These are phyloP conservation scores for Hypocryptadius cinnamomeus DNA, from an alignment of 2,113 vertebrate genomes.

Conservation along the genomic window DNA sequence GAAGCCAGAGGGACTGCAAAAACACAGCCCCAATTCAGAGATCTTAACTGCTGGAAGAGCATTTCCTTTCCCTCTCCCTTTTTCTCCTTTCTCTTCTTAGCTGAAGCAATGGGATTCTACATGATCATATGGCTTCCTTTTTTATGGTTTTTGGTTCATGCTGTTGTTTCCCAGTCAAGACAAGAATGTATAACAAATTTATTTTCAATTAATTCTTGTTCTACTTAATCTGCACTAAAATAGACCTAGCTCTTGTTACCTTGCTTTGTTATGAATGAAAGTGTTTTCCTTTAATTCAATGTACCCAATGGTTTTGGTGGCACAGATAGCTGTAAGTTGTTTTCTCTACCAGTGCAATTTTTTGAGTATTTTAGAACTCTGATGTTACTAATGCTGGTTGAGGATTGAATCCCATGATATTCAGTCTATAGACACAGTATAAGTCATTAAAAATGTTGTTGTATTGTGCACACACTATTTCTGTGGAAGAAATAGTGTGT, in stretches of 20 bases:
- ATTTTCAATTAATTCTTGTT: neutral
- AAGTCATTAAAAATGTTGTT: neutral
- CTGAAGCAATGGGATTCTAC: neutral
- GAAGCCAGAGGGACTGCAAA: constrained; percentile 77
- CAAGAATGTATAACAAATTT: neutral
- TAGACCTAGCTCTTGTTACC: neutral
- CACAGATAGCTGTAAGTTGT: neutral
- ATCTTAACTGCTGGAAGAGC: neutral
- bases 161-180: neutral
- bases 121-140: neutral
- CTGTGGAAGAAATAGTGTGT: neutral
- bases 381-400: neutral
- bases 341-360: neutral
- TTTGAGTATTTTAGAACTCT: neutral
- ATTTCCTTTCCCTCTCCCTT: neutral
- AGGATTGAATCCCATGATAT: neutral
- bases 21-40: constrained; percentile 21
- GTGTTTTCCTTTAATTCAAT: neutral
- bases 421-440: neutral
- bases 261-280: neutral
- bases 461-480: neutral
- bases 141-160: neutral
- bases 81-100: neutral
- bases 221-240: neutral
- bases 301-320: neutral